Evolutionary conservation across 2,113 vertebrate genomes (phyloP).

Genomic region (Chaetorhynchus papuensis): DNA sequence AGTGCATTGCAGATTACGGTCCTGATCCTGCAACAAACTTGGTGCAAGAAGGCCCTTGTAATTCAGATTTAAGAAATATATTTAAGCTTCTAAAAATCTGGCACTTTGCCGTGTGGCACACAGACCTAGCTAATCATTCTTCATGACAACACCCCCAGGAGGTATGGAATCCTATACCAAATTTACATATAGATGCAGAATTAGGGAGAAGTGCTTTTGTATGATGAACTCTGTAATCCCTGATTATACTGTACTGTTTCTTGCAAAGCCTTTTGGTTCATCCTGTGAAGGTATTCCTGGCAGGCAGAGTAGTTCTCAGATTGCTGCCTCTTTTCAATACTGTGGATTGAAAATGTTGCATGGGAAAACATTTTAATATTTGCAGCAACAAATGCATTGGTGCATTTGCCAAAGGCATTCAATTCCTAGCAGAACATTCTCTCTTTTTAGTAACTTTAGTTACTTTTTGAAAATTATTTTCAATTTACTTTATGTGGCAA

Average conservation of each 20-base stretch:
- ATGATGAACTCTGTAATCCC: not conserved
- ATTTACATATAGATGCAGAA: conserved; percentile 19
- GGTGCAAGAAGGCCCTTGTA: not conserved
- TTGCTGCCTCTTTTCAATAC: not conserved
- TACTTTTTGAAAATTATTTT: not conserved
- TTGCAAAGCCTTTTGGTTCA: not conserved
- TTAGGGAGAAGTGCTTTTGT: not conserved
- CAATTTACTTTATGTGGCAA: not conserved
- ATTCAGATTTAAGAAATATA: not conserved
- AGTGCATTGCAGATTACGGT: not conserved
- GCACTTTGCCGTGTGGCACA: not conserved
- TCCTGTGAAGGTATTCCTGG: not conserved
- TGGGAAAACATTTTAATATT: not conserved
- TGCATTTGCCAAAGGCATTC: not conserved
- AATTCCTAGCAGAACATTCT: not conserved
- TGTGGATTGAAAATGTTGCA: not conserved
- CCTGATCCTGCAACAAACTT: not conserved
- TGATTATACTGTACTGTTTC: not conserved
- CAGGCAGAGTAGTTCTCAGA: not conserved
- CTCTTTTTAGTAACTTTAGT: not conserved
- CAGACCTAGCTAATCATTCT: not conserved
- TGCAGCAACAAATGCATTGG: not conserved
- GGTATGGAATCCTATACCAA: not conserved
- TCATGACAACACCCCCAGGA: not conserved
- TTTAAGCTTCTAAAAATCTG: not conserved